Percentiles rank a stretch among this genome's conserved stretches.
Conservation (phyloP, 2,888 invertebrate species). For the Escarpia spicata region DNA sequence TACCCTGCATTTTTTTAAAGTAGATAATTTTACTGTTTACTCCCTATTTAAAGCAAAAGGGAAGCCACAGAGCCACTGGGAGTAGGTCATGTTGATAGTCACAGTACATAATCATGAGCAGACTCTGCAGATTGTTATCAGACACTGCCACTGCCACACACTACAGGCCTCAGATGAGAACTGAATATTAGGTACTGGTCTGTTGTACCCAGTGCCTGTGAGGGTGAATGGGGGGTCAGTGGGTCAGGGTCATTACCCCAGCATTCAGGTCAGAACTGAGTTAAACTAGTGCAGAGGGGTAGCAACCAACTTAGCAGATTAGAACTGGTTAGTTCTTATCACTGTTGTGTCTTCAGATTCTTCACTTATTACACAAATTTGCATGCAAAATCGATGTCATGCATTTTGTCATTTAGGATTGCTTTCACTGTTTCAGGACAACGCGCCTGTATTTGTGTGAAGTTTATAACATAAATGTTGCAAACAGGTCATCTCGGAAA, state of each 20-base stretch:
- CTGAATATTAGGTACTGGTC: neutral
- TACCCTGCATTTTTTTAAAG: no score
- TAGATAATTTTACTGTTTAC: neutral
- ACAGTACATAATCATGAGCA: neutral
- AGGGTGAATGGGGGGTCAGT: neutral
- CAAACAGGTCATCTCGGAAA: no score
- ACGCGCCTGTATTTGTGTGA: no score
- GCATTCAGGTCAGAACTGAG: neutral
- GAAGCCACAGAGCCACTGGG: neutral
- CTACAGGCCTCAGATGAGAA: neutral
- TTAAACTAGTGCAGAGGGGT: neutral
- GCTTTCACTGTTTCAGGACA: no score
- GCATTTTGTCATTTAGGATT: no score
- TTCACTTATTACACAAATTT: no score
- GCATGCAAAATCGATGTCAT: no score
- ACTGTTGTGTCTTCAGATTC: no score
- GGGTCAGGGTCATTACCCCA: neutral
- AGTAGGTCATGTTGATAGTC: slow-evolving; percentile 6
- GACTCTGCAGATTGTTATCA: neutral
- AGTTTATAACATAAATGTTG: no score
- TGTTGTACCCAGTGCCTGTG: neutral
- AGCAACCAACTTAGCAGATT: neutral
- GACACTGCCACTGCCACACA: neutral
- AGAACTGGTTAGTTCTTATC: no score
- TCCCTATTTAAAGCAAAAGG: neutral